phyloP scores from a whole-genome alignment of 2,888 invertebrate species.

The Pristionchus mayeri region DNA sequence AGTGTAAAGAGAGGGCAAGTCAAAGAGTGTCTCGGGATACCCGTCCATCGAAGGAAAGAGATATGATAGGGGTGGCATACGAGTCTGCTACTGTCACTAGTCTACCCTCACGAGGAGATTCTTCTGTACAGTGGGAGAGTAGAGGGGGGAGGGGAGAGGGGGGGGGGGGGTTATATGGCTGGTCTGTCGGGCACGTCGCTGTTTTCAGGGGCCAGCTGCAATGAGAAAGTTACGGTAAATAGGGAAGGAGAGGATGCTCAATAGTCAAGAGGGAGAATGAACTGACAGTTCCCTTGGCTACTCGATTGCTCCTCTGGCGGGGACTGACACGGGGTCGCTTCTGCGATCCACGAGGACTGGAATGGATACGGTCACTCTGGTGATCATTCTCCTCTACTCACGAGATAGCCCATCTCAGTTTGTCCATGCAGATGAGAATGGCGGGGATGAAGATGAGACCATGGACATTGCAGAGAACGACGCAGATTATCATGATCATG shows the following conservation, averaged over 20 bases:
- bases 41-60: conserved; percentile 10
- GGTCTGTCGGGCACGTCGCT: conserved; percentile 42
- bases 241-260: not conserved
- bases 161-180: not conserved
- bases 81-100: conserved; percentile 21
- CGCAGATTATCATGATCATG: conserved; percentile 73
- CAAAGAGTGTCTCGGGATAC: not conserved
- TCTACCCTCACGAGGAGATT: not conserved
- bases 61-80: not conserved
- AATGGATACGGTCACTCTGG: not conserved
- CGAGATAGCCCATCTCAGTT: conserved; percentile 60
- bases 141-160: not conserved
- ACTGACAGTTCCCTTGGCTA: conserved; percentile 1
- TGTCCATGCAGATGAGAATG: conserved; percentile 64
- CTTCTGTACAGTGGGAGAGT: not conserved
- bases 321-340: conserved; percentile 42
- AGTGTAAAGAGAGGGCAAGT: conserved; percentile 2
- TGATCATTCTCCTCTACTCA: not conserved
- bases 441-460: conserved; percentile 73
- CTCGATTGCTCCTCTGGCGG: conserved; percentile 10
- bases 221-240: not conserved
- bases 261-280: not conserved
- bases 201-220: conserved; percentile 41
- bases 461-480: conserved; percentile 72
- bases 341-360: conserved; percentile 29